Base-by-base conservation (phyloP, 2,797 vertebrate species). In the Synanceia verrucosa region DNA sequence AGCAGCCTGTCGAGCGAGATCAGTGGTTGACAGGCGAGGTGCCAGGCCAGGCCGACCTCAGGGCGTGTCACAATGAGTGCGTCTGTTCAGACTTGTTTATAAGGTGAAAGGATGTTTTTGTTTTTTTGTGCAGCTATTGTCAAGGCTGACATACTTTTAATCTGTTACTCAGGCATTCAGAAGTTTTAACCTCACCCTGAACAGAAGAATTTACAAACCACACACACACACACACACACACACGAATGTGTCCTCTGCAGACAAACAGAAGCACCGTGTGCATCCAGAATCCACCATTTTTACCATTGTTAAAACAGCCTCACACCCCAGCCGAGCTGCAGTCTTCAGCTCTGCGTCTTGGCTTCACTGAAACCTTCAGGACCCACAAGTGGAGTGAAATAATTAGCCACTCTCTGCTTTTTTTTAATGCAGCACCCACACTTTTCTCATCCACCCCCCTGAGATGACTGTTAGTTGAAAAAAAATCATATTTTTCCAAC, bases 401-500 rank as follows among this genome's bases (percentile, higher is more conserved):
- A 93, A 94, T 94, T 92, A 94, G 86, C 84, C 73, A 58, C 84
- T 65, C 81, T 84, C 74, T 72, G 48, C 89, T 80, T 75, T 78
- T 81, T 86, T 85, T 84, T 86, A 81, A 84, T 76, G 63, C 62
- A 67, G 46, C 67, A n/a, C 72, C 72, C 70, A 55, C 62, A 19
- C 33, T 82, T 86, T 39, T 83, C 70, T 79, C 80, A 82, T 87
- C 80, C 67, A 41, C 51, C 70, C 46, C 34, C 66, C 76, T 67
- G 85, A 90, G 90, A 93, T 76, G 63, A 71, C 78, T 88, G 88
- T 91, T 90, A 88, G 86, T 8, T 4, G 2, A 16, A 50, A 37
- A 94, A 93, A 93, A 94, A 93, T 91, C 59, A 11, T 82, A 90
- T 93, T 94, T 94, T 94, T 92, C 90, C 89, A 93, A 93, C 88